These are phyloP conservation scores for Micromys minutus DNA, from an alignment of 2,113 vertebrate genomes.

Conservation along the genomic window DNA sequence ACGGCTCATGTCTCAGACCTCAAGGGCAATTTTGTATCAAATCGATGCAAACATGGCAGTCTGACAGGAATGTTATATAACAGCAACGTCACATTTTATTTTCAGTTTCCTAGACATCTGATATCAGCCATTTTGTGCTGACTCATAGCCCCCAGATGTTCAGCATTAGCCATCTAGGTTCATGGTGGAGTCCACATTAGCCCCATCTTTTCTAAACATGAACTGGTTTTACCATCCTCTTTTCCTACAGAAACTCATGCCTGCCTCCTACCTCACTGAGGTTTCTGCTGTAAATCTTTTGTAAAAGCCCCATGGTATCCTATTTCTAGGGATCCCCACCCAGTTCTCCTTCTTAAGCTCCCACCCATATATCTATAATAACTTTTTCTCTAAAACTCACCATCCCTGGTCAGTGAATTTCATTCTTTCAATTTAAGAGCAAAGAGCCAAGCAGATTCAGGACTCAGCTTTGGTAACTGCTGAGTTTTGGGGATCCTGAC, in stretches of 20 bases:
- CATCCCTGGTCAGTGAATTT: neutral
- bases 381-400: neutral
- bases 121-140: neutral
- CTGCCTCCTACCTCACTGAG: neutral
- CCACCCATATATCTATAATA: neutral
- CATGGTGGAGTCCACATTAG: neutral
- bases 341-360: neutral
- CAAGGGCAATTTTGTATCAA: neutral
- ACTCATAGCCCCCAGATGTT: neutral
- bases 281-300: neutral
- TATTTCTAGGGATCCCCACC: neutral
- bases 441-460: neutral
- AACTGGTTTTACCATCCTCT: no score
- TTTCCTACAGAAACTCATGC: neutral
- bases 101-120: neutral
- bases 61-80: neutral
- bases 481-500: neutral
- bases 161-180: no score
- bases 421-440: neutral
- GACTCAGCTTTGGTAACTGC: neutral
- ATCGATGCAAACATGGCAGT: neutral
- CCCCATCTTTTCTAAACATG: neutral
- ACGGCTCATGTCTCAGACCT: neutral
- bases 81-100: no score
- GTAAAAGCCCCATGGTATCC: neutral